phyloP scores from a whole-genome alignment of 2,888 invertebrate species.

The Chrysodeixis includens region DNA sequence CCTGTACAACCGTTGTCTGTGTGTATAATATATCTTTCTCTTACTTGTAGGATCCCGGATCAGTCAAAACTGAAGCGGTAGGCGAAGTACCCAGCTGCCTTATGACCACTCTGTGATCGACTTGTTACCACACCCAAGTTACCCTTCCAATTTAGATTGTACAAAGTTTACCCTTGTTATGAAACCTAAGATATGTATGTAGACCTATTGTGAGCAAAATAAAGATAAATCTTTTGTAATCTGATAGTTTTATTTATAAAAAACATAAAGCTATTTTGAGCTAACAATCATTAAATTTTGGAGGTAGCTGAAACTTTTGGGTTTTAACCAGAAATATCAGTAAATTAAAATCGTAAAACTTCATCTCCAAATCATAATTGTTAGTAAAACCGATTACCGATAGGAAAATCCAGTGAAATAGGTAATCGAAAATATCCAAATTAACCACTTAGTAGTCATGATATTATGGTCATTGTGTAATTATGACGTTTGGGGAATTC shows the following conservation, averaged over 20 bases:
- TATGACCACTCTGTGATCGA: conserved; percentile 52
- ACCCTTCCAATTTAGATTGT: conserved; percentile 54
- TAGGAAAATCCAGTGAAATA: not conserved
- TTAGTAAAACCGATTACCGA: not conserved
- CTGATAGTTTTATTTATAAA: conserved; percentile 27
- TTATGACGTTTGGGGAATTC: not conserved
- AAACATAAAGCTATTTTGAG: too few species aligned
- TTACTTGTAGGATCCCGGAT: conserved; percentile 60
- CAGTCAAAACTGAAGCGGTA: conserved; percentile 56
- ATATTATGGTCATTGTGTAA: conserved; percentile 7
- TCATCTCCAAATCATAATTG: not conserved
- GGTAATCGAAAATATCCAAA: conserved; percentile 4
- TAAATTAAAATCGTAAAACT: not conserved
- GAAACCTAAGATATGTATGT: conserved; percentile 34
- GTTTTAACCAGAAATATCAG: not conserved
- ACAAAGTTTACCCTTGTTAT: conserved; percentile 56
- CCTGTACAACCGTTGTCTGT: not conserved
- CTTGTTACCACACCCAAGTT: conserved; percentile 38
- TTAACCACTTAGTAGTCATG: conserved; percentile 1
- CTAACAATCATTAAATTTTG: too few species aligned
- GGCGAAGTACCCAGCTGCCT: conserved; percentile 30
- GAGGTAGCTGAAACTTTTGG: too few species aligned
- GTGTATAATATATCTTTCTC: conserved; percentile 33
- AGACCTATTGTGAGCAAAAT: conserved; percentile 53
- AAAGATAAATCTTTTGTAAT: conserved; percentile 52